Percentiles rank a stretch among this genome's conserved stretches.
These are phyloP conservation scores for Microplitis deprimator DNA, from an alignment of 2,888 invertebrate genomes.

Conservation along the genomic window DNA sequence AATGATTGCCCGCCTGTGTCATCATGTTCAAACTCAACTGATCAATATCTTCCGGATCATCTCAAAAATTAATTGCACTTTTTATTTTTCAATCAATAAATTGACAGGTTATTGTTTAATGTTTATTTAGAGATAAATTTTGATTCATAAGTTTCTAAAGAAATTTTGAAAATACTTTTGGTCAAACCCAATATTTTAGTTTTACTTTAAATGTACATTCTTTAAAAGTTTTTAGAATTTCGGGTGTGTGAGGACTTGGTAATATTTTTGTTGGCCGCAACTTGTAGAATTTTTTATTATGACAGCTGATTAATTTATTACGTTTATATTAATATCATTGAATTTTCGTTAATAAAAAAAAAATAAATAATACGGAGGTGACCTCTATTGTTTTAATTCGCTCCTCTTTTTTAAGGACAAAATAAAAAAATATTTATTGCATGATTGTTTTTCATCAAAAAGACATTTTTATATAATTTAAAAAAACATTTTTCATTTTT, in stretches of 20 bases:
- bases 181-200: not conserved
- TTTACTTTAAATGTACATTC: not conserved
- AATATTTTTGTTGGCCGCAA: conserved; percentile 2
- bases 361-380: not conserved
- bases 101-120: not conserved
- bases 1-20: conserved; percentile 16
- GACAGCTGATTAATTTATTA: too few species aligned
- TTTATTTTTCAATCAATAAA: not conserved
- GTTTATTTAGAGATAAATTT: too few species aligned
- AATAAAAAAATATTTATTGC: too few species aligned
- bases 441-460: not conserved
- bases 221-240: not conserved
- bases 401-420: too few species aligned
- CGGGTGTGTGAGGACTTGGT: conserved; percentile 17
- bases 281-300: not conserved
- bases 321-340: not conserved
- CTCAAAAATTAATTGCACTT: not conserved
- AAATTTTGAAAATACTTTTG: not conserved
- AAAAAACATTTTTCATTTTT: not conserved
- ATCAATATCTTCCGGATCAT: conserved; percentile 8
- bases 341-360: not conserved
- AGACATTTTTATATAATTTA: not conserved
- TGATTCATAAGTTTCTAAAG: not conserved
- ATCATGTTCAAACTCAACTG: not conserved
- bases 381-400: not conserved